Base-by-base conservation (phyloP, 92 coral and sea anemone genomes). In the Montipora capitata region DNA sequence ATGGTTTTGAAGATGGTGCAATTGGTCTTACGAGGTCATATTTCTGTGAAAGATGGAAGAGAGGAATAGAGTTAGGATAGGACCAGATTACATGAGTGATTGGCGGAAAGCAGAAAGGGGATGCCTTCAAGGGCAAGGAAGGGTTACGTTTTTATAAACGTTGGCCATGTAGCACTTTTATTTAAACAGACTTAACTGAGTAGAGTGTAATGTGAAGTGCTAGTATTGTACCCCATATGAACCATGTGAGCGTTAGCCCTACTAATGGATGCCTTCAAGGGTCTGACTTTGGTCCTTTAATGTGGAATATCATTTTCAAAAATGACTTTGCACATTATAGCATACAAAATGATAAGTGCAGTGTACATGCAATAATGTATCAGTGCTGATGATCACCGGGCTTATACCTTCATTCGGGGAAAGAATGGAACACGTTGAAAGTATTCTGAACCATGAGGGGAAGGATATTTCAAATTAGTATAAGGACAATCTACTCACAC, bases 231-330 rank as follows among this genome's bases (percentile, higher is more conserved):
- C n/a, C n/a, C n/a, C n/a, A n/a, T n/a, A n/a, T n/a, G n/a, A n/a
- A n/a, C n/a, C n/a, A n/a, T n/a, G n/a, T n/a, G n/a, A n/a, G n/a
- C n/a, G n/a, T n/a, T n/a, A n/a, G n/a, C n/a, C n/a, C n/a, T n/a
- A n/a, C n/a, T n/a, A n/a, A n/a, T n/a, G n/a, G n/a, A 45, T 79
- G 85, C 56, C 85, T 52, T 52, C 76, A 79, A 38, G 85, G 54
- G 68, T 79, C 76, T 58, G 44, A 63, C 44, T 44, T 77, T 77
- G 69, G 82, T 18, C 82, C 82, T 10, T 3, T 48, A 40, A 77
- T 52, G 41, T 77, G 70, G 82, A 77, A 77, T 54, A 45, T 45
- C n/a, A 77, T 52, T 58, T 48, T 77, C 65, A 72, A 78, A 78
- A 78, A 78, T 44, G 72, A 78, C 69, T 8, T 63, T 63, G 9